phyloP scores from a whole-genome alignment of 2,113 vertebrate species.

The Neotoma lepida region DNA sequence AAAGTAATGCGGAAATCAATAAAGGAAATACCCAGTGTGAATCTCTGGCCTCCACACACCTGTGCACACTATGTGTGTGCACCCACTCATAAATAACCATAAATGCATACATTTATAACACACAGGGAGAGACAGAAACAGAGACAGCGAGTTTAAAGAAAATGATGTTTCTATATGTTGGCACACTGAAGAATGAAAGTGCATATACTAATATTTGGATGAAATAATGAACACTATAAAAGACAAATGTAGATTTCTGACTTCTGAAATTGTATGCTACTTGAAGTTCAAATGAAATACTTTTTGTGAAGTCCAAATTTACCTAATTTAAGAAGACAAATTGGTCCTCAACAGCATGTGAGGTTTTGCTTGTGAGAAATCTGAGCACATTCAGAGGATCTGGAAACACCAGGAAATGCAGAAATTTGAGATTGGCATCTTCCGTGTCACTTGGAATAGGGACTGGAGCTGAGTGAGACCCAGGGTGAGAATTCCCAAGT shows the following conservation, averaged over 20 bases:
- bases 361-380: not conserved
- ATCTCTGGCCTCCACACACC: not conserved
- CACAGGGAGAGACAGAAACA: not conserved
- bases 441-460: not conserved
- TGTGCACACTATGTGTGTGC: not conserved
- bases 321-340: slow-evolving; percentile 7
- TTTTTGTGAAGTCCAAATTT: not conserved
- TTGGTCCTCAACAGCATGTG: not conserved
- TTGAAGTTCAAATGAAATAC: not conserved
- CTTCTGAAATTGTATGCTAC: not conserved
- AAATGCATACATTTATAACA: too few species aligned
- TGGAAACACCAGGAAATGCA: not conserved
- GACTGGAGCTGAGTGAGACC: not conserved
- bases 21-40: not conserved
- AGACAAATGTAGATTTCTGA: not conserved
- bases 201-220: not conserved
- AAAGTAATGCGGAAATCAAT: not conserved
- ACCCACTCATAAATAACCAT: not conserved
- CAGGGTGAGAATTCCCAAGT: not conserved
- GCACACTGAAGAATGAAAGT: not conserved
- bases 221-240: not conserved
- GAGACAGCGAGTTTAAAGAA: not conserved
- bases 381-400: not conserved
- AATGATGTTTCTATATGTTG: not conserved
- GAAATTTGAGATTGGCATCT: not conserved